A percentile compares a stretch with the other conserved stretches of the same genome.
Conservation (phyloP, 2,888 invertebrate species). For the Athetis lepigone region DNA sequence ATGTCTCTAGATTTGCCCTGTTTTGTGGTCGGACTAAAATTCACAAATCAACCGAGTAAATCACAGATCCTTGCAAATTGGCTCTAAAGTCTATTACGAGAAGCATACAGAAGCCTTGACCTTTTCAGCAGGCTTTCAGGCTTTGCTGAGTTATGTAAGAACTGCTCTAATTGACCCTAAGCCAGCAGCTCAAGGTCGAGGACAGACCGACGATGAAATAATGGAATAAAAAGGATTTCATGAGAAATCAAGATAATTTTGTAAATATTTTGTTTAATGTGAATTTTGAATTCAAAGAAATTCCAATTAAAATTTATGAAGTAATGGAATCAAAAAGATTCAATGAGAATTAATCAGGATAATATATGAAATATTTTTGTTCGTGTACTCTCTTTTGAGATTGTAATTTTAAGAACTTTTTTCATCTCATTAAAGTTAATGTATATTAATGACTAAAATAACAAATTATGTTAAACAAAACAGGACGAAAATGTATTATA, state of each 20-base stretch:
- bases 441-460: no score
- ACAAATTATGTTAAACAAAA: no score
- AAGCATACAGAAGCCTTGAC: not conserved
- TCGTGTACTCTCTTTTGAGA: no score
- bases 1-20: not conserved
- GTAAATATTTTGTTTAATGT: not conserved
- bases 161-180: constrained; percentile 19
- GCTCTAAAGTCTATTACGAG: no score
- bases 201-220: not conserved
- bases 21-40: not conserved
- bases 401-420: no score
- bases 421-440: no score
- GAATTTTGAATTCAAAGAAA: no score
- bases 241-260: not conserved
- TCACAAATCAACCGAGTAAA: not conserved
- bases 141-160: not conserved
- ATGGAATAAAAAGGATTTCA: constrained; percentile 1
- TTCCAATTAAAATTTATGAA: no score
- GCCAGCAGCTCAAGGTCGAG: not conserved
- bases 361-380: no score
- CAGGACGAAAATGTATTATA: no score
- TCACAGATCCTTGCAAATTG: not conserved
- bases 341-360: no score
- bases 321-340: no score
- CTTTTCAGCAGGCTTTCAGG: not conserved